Conservation (phyloP, 2,888 invertebrate species). For the Saturnia japonica region DNA sequence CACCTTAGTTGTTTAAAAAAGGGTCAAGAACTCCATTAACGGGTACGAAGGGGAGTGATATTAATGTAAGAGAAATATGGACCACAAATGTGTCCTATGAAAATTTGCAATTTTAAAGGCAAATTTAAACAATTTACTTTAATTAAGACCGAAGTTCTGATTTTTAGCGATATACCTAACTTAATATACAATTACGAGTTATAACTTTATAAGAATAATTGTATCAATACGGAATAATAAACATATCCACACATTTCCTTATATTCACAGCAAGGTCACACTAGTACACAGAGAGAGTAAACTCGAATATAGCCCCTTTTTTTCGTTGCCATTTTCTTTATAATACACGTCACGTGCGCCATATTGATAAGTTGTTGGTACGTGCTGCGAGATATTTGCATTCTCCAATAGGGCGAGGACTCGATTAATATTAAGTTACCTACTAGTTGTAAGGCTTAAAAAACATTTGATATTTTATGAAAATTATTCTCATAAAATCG, state of each 20-base stretch:
- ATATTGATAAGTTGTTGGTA: conserved; percentile 68
- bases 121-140: too few relatives aligned
- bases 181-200: neutral
- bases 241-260: neutral
- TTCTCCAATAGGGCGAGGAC: conserved; percentile 32
- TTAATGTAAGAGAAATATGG: too few relatives aligned
- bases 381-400: conserved; percentile 62
- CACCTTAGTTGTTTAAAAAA: too few relatives aligned
- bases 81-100: too few relatives aligned
- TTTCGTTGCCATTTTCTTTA: conserved; percentile 46
- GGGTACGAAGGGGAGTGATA: too few relatives aligned
- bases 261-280: conserved; percentile 26
- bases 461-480: neutral
- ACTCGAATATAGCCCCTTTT: conserved; percentile 24
- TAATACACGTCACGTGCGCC: conserved; percentile 57
- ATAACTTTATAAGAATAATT: neutral
- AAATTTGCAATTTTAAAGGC: too few relatives aligned
- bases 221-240: conserved; percentile 1
- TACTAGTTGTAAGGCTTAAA: conserved; percentile 4
- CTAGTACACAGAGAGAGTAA: conserved; percentile 23
- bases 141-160: too few relatives aligned
- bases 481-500: neutral
- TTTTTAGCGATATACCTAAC: too few relatives aligned
- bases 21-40: too few relatives aligned
- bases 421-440: conserved; percentile 16